These are phyloP conservation scores for Platycnemis pennipes DNA, from an alignment of 2,888 invertebrate species.

Conservation along the genomic window DNA sequence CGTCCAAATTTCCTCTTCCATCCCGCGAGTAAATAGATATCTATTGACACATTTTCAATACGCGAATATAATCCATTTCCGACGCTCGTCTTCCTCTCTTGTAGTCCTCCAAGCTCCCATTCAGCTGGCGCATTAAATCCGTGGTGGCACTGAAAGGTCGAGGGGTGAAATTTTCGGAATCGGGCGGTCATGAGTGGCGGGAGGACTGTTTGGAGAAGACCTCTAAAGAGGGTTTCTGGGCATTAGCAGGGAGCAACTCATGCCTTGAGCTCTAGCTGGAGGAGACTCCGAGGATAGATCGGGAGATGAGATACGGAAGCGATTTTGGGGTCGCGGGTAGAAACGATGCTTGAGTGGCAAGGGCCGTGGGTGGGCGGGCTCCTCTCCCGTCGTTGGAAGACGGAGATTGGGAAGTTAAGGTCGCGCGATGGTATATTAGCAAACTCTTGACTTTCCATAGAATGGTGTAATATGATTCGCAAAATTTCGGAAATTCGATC, in stretches of 20 bases:
- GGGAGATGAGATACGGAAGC: constrained; percentile 11
- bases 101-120: neutral
- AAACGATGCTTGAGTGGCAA: neutral
- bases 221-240: neutral
- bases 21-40: too few relatives aligned
- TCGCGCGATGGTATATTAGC: too few relatives aligned
- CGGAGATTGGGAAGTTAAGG: too few relatives aligned
- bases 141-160: too few relatives aligned
- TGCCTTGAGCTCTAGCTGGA: constrained; percentile 34
- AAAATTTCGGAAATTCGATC: too few relatives aligned
- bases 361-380: neutral
- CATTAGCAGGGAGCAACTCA: constrained; percentile 34
- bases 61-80: neutral
- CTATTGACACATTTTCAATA: too few relatives aligned
- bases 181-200: neutral
- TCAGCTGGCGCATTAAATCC: too few relatives aligned
- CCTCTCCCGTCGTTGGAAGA: too few relatives aligned
- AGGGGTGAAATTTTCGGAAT: neutral
- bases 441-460: too few relatives aligned
- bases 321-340: constrained; percentile 42
- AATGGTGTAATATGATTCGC: too few relatives aligned
- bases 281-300: constrained; percentile 38
- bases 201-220: neutral
- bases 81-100: neutral
- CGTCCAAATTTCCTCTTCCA: too few relatives aligned